Base-by-base conservation (phyloP, 2,888 invertebrate species). In the Tinea pellionella region DNA sequence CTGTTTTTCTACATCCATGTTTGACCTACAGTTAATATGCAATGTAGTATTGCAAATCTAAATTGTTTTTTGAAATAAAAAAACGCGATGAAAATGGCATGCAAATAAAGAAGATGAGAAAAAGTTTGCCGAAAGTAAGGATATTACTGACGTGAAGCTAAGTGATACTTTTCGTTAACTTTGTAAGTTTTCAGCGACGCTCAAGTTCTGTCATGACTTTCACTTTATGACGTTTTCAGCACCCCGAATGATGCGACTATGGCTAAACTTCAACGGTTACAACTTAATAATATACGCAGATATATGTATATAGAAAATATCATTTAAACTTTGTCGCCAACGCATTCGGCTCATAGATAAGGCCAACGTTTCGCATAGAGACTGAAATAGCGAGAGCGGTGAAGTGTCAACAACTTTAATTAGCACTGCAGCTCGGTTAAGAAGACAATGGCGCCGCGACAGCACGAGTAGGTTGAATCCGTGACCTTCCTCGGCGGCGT, bases 321-420 rank as follows among this genome's bases (percentile, higher is more conserved):
- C 6, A 47, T 47, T 47, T 47, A 47, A 47, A 47, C 47, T 47
- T 47, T 47, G 47, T 47, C 9, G 2, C 37, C 37, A n/a, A 37
- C 9, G 37, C 37, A 37, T 37, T 37, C 37, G 9, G 37, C 37
- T 37, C 37, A 37, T 37, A 37, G 37, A 37, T 37, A 37, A 37
- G 37, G 9, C 16, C 8, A 47, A 47, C 47, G 47, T n/a, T n/a
- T 42, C n/a, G 42, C 30, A 30, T 30, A 42, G 42, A 42, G 12
- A 42, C 4, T 47, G 16, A 9, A 16, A 47, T 47, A 15, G 16
- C 47, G 16, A 6, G 47, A 68, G 66, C 70, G 69, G 71, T 70
- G 73, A 75, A 80, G 78, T 82, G 84, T 86, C 81, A 80, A 82
- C 84, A 80, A 77, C 76, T 85, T 82, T 86, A 87, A 86, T 85